Evolutionary conservation across 1,140 invertebrate genomes (phyloP).

Genomic region (Anastatus disparis): DNA sequence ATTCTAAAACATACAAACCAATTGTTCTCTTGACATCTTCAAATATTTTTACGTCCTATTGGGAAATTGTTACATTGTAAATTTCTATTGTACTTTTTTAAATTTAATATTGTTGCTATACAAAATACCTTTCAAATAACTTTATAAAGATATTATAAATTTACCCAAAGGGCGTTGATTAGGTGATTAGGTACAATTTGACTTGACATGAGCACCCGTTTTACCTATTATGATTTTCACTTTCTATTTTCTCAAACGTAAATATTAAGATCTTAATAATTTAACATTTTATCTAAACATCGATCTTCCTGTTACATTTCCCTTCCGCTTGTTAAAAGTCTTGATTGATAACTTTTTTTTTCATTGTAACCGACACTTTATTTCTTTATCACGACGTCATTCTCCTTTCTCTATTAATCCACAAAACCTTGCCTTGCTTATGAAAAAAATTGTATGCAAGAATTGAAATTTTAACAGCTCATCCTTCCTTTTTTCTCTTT

Average conservation of each 20-base stretch:
- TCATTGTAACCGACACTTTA: neutral
- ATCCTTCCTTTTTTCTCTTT: neutral
- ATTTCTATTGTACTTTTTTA: too few species aligned
- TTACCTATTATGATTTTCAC: neutral
- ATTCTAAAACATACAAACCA: too few species aligned
- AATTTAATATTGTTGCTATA: too few species aligned
- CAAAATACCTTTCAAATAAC: neutral
- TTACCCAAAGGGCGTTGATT: neutral
- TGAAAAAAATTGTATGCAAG: too few species aligned
- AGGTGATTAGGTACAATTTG: neutral
- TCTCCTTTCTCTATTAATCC: too few species aligned
- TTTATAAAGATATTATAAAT: neutral
- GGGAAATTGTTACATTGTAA: too few species aligned
- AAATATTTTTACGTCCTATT: too few species aligned
- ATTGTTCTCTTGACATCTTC: too few species aligned
- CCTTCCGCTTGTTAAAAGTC: constrained; percentile 1
- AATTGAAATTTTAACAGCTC: too few species aligned
- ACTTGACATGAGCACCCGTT: too few species aligned
- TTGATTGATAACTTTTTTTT: constrained; percentile 9
- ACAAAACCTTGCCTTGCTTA: too few species aligned
- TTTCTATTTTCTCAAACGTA: neutral
- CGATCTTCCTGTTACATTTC: constrained; percentile 11
- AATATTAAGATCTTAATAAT: too few species aligned
- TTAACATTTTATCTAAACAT: neutral
- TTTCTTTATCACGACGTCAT: neutral